Evolutionary conservation across 2,797 vertebrate species (phyloP).

Genomic region (Labeo calbasu): DNA sequence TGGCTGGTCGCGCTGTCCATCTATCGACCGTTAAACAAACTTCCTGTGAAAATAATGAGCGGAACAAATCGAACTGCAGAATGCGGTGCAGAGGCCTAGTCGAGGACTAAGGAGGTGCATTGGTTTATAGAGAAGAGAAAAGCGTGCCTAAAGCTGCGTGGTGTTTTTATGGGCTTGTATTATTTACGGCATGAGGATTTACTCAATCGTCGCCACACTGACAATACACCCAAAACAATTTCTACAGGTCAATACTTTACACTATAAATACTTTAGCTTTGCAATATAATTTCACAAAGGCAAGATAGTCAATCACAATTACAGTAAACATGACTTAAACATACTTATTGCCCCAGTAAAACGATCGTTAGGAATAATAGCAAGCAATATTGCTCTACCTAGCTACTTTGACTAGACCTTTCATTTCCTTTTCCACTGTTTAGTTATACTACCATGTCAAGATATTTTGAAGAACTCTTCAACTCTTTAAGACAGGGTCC

Average conservation of each 20-base stretch:
- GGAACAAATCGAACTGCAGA: conserved; percentile 65
- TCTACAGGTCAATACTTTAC: conserved; percentile 32
- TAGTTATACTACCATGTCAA: background rate
- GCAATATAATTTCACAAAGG: conserved; percentile 28
- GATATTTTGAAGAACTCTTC: background rate
- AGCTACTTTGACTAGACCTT: background rate
- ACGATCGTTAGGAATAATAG: background rate
- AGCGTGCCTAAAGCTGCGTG: conserved; percentile 54
- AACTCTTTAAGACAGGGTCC: background rate
- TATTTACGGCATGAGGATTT: conserved; percentile 61
- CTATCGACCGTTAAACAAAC: conserved; percentile 71
- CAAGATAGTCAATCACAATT: conserved; percentile 23
- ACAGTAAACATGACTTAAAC: conserved; percentile 30
- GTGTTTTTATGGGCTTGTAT: conserved; percentile 66
- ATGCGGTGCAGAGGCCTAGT: conserved; percentile 58
- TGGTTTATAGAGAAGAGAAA: conserved; percentile 48
- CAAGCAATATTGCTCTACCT: background rate
- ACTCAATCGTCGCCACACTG: conserved; percentile 50
- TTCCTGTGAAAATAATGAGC: conserved; percentile 73
- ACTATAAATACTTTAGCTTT: conserved; percentile 48
- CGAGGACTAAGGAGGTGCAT: conserved; percentile 56
- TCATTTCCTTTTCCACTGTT: background rate
- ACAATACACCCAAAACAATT: conserved; percentile 36
- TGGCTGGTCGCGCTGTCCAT: conserved; percentile 62
- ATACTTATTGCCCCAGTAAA: conserved; percentile 34